Evolutionary conservation across 2,888 invertebrate genomes (phyloP), one percentile per base, ranked within the genome.

Genomic region (Lomographa bimaculata): DNA sequence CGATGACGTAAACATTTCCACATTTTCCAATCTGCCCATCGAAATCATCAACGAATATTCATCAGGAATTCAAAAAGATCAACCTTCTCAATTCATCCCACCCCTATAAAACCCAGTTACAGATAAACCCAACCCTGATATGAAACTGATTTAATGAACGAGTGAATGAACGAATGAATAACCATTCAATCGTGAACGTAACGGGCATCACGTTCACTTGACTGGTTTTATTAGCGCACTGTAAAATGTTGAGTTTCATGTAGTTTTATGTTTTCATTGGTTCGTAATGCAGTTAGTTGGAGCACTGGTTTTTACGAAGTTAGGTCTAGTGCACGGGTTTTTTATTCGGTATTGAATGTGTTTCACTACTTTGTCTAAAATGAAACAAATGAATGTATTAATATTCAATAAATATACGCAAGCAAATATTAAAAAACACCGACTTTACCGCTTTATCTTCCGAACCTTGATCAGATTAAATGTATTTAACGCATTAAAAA

Each of bases 111-210:
- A 33, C 26, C 27, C 51, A 55, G 55, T 46, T 49, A 51, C 61
- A 65, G 62, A 72, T 74, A 64, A 64, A 67, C 57, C 51, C 46
- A 7, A 32, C 46, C 35, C 51, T 50, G 65, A 70, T 71, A 69
- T 67, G 64, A 67, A 72, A 71, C 68, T 68, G 74, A 72, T 75
- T 76, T 73, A 75, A 75, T 79, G 70, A 79, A 75, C 71, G 68
- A 72, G n/a, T n/a, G n/a, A n/a, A 63, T 62, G 72, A 77, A 69
- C 65, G 72, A 71, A 68, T 62, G 69, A 71, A 69, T 75, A 63
- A 62, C 67, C 67, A 72, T 74, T 80, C 73, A 67, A 54, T 72
- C 71, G 74, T 70, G 65, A 75, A 71, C 76, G 68, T 71, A 71
- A 72, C 62, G 62, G 58, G 61, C 70, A 72, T 74, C 66, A 68